Evolutionary conservation across 2,113 vertebrate genomes (phyloP).

Genomic region (Corythornis vintsioides): DNA sequence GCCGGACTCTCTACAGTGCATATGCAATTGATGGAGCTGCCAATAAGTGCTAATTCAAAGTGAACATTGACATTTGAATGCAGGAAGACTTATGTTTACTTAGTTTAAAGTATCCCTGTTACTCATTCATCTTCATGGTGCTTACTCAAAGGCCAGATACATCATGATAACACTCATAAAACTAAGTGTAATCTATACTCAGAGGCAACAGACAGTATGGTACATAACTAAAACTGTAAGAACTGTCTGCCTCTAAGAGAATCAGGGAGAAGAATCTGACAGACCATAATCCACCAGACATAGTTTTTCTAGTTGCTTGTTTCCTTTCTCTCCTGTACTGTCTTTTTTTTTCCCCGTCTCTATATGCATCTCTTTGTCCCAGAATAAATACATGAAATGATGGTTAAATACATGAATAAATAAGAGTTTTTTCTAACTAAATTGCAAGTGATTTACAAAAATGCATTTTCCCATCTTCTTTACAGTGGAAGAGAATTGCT

Average conservation of each 20-base stretch:
- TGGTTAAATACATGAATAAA: slow-evolving; percentile 20
- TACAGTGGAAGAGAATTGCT: slow-evolving; percentile 18
- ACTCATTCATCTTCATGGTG: not conserved
- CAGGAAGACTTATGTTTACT: not conserved
- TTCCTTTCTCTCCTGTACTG: not conserved
- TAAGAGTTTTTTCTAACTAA: not conserved
- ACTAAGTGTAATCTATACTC: not conserved
- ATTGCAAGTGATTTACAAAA: slow-evolving; percentile 37
- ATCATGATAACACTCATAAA: not conserved
- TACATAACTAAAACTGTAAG: not conserved
- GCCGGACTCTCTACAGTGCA: not conserved
- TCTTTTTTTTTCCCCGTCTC: not conserved
- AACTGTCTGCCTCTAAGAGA: not conserved
- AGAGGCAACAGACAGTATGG: not conserved
- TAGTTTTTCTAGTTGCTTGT: not conserved
- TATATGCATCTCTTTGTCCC: not conserved
- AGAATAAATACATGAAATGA: slow-evolving; percentile 7
- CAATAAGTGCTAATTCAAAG: not conserved
- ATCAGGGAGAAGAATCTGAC: not conserved
- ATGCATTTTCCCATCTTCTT: not conserved
- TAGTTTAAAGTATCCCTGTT: not conserved
- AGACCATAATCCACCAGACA: not conserved
- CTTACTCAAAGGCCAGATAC: not conserved
- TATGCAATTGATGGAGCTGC: not conserved
- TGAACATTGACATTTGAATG: not conserved